A percentile compares a stretch with the other conserved stretches of the same genome.
phyloP scores from a whole-genome alignment of 2,888 invertebrate genomes.

The Lasioglossum leucozonium region DNA sequence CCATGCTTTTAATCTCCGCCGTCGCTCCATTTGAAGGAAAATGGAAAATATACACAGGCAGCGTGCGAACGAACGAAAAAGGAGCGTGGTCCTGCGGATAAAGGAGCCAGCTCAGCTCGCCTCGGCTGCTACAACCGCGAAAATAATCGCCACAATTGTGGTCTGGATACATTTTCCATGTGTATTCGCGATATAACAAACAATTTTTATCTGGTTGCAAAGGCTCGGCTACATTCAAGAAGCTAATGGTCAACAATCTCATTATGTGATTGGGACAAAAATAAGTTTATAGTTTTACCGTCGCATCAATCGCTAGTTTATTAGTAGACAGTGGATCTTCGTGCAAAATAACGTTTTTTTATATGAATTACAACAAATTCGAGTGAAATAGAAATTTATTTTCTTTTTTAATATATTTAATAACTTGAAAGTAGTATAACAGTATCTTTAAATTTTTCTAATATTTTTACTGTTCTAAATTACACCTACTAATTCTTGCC shows the following conservation, averaged over 20 bases:
- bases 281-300: no score
- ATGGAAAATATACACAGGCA: constrained; percentile 24
- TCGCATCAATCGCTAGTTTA: no score
- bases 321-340: no score
- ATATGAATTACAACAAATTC: no score
- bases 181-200: not conserved
- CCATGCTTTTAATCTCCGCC: constrained; percentile 44
- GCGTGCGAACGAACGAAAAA: constrained; percentile 22
- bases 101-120: not conserved
- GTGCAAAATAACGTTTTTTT: no score
- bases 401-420: no score
- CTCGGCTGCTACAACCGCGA: not conserved
- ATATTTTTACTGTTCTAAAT: no score
- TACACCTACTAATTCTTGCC: no score
- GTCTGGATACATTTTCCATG: not conserved
- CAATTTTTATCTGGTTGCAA: not conserved
- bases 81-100: constrained; percentile 1
- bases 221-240: not conserved
- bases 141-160: constrained; percentile 27
- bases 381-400: no score
- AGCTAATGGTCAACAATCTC: not conserved
- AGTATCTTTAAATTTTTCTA: no score
- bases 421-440: no score
- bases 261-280: no score
- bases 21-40: constrained; percentile 23